Base-by-base conservation (phyloP, 2,797 vertebrate species). In the Eupleurogrammus muticus region DNA sequence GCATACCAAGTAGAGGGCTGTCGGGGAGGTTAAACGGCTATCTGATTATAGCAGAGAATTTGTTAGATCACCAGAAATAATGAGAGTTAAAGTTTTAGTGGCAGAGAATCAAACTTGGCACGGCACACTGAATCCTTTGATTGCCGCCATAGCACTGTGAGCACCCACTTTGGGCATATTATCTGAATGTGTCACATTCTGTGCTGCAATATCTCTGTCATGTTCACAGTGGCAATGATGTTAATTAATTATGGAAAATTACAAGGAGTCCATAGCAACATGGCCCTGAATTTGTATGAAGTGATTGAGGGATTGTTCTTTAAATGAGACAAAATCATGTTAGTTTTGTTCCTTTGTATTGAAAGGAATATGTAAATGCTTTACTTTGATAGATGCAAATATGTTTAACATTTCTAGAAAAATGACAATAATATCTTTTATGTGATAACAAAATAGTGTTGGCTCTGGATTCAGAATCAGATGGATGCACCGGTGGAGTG, bases 1-100 rank as follows among this genome's bases (percentile, higher is more conserved):
- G 81, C 75, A 85, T 89, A 79, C 50, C 36, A 83, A 85, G 61
- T 69, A 74, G 59, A n/a, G 1, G 9, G 44, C 53, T 75, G 49
- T 47, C 79, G 24, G 50, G 17, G 57, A 75, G 56, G 69, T 52
- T 66, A 70, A 74, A 55, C 11, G 46, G 42, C 77, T 71, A 61
- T 66, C 57, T 70, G 52, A 66, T 80, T 49, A 55, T 16, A 50
- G 55, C 42, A n/a, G 53, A 65, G 12, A 44, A 46, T 62, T 56
- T 57, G 48, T 58, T 20, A 21, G 49, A 62, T 77, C 38, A 35
- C 28, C 46, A 57, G 50, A 28, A 46, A 34, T 36, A 24, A 80
- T 52, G 17, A 67, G 20, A 13, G 17, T 59, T 12, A 48, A 46
- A 16, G 1, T 42, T 68, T 49, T 57, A 20, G 12, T 52, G 19